These are phyloP conservation scores for Pachymerium ferrugineum DNA, from an alignment of 2,888 invertebrate genomes.

Conservation along the genomic window DNA sequence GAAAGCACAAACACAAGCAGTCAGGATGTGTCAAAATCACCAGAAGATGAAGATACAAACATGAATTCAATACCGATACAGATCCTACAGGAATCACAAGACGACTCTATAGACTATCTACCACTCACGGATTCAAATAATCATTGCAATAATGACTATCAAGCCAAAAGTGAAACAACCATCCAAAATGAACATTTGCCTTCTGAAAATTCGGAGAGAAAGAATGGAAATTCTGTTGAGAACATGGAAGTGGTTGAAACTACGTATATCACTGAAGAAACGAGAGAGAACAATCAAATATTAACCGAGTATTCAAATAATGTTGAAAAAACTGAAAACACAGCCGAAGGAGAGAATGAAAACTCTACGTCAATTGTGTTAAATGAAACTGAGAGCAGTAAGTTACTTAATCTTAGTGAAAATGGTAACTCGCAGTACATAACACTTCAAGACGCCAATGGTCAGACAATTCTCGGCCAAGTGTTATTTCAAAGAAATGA, in stretches of 20 bases:
- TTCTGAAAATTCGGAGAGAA: too few relatives aligned
- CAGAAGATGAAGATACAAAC: not conserved
- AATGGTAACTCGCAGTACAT: conserved; percentile 30
- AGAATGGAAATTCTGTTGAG: too few relatives aligned
- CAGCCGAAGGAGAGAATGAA: not conserved
- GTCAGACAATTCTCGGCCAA: conserved; percentile 29
- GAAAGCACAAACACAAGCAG: not conserved
- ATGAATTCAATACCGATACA: not conserved
- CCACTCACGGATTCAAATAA: not conserved
- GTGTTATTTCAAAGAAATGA: conserved; percentile 33
- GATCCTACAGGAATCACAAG: conserved; percentile 20
- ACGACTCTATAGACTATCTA: not conserved
- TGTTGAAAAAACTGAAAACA: not conserved
- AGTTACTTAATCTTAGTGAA: conserved; percentile 1
- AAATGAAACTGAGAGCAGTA: conserved; percentile 6
- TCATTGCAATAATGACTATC: not conserved
- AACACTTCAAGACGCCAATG: conserved; percentile 26
- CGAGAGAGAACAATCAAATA: not conserved
- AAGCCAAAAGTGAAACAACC: not conserved
- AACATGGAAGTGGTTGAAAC: not conserved
- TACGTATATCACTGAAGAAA: not conserved
- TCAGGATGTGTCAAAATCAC: not conserved
- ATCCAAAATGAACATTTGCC: not conserved
- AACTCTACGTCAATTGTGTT: not conserved
- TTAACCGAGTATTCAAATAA: not conserved